These are phyloP conservation scores for Desmophyllum pertusum DNA, from an alignment of 92 coral and sea anemone species.

Conservation along the genomic window DNA sequence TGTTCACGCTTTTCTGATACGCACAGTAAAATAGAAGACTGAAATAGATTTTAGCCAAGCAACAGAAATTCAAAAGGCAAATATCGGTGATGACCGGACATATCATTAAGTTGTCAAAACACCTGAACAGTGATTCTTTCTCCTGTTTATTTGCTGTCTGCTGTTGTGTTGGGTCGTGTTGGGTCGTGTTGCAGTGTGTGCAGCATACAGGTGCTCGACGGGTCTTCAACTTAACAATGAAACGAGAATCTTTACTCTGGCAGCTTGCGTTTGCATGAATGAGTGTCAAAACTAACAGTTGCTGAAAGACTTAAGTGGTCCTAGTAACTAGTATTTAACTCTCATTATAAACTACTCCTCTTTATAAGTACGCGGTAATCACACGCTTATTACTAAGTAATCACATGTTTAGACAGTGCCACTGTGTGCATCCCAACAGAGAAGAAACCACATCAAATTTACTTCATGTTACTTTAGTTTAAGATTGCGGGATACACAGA, in stretches of 20 bases:
- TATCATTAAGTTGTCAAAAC: slow-evolving; percentile 1
- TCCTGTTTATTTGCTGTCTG: not conserved
- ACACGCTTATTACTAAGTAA: not conserved
- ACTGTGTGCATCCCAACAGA: not conserved
- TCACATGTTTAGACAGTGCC: not conserved
- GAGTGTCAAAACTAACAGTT: slow-evolving; percentile 8
- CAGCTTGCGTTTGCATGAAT: not conserved
- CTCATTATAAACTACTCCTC: not conserved
- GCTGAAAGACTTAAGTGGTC: not conserved
- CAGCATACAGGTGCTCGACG: slow-evolving; percentile 20
- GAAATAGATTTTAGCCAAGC: not conserved
- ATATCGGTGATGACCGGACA: not conserved
- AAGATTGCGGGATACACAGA: not conserved
- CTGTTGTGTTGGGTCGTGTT: too few relatives aligned
- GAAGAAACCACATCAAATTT: not conserved
- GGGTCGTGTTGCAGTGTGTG: not conserved
- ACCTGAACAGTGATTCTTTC: not conserved
- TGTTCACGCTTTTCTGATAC: too few relatives aligned
- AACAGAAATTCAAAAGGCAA: not conserved
- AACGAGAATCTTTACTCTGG: not conserved
- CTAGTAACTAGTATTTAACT: not conserved
- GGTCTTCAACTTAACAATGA: slow-evolving; percentile 4
- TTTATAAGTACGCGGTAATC: not conserved
- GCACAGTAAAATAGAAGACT: not conserved
- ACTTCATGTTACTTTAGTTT: not conserved